Conservation (phyloP, 2,113 vertebrate genomes). For the Eretmodus cyanostictus region DNA sequence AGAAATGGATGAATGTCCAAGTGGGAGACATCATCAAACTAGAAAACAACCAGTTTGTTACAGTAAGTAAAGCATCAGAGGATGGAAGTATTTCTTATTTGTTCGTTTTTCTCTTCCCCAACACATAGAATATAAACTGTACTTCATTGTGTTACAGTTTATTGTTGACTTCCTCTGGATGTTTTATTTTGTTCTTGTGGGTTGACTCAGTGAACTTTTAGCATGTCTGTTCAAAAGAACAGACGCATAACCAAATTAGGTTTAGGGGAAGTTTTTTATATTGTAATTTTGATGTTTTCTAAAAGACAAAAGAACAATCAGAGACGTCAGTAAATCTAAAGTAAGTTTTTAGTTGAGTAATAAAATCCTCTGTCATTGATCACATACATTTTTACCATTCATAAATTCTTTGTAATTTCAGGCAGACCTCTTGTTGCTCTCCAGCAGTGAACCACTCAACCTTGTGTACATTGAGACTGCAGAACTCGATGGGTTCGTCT, state of each 20-base stretch:
- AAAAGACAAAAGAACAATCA: not conserved
- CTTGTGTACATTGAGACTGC: slow-evolving; percentile 90
- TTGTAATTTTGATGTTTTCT: not conserved
- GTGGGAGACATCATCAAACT: slow-evolving; percentile 95
- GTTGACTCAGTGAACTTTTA: accelerated
- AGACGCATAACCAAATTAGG: not conserved
- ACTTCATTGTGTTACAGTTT: not conserved
- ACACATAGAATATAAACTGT: accelerated
- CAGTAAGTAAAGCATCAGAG: slow-evolving; percentile 70
- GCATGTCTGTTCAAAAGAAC: not conserved
- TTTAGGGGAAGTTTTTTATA: not conserved
- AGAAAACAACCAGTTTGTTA: slow-evolving; percentile 90
- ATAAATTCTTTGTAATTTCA: slow-evolving; percentile 46
- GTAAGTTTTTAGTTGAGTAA: not conserved
- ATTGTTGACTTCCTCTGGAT: not conserved
- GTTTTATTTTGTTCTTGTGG: not conserved
- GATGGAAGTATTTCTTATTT: not conserved
- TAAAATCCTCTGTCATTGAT: not conserved
- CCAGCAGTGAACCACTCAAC: slow-evolving; percentile 90
- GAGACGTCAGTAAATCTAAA: accelerated
- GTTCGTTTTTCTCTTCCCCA: not conserved
- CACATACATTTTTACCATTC: accelerated
- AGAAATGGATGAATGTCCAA: slow-evolving; percentile 93
- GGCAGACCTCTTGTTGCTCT: slow-evolving; percentile 90
- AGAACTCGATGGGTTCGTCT: slow-evolving; percentile 87